A percentile compares a stretch with the other conserved stretches of the same genome.
These are phyloP conservation scores for Watsonalla binaria DNA, from an alignment of 2,888 invertebrate species.

Conservation along the genomic window DNA sequence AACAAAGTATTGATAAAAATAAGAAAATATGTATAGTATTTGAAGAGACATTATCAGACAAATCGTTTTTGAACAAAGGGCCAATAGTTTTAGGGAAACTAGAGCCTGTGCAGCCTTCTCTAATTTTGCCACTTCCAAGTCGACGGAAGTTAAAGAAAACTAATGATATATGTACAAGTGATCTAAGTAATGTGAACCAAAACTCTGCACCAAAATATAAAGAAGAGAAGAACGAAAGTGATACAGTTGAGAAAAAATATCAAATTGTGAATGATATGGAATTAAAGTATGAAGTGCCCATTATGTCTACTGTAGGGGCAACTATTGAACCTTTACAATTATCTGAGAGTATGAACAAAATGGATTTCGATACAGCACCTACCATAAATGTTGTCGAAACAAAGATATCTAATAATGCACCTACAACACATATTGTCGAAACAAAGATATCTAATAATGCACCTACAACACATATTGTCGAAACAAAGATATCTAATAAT, in stretches of 20 bases:
- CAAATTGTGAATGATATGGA: neutral
- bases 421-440: neutral
- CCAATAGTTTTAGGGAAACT: slow-evolving; percentile 26
- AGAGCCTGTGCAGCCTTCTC: slow-evolving; percentile 43
- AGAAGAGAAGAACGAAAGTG: neutral
- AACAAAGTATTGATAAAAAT: slow-evolving; percentile 7
- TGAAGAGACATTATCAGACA: slow-evolving; percentile 47
- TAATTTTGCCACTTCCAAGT: slow-evolving; percentile 32
- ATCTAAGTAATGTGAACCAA: neutral
- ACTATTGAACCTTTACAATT: neutral
- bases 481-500: slow-evolving; percentile 7
- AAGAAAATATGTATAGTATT: slow-evolving; percentile 55
- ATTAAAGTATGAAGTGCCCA: neutral
- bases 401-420: slow-evolving; percentile 8
- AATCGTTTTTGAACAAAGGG: slow-evolving; percentile 22
- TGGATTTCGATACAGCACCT: neutral
- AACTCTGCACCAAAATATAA: neutral
- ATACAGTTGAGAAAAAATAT: neutral
- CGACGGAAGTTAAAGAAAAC: slow-evolving; percentile 8
- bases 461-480: neutral
- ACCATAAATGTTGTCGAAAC: neutral
- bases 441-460: slow-evolving; percentile 7
- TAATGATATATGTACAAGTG: neutral
- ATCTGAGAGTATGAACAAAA: neutral
- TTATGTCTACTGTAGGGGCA: neutral